Evolutionary conservation across 2,888 invertebrate genomes (phyloP), one percentile per base, ranked within the genome.

Genomic region (Scaptomyza polygonia): DNA sequence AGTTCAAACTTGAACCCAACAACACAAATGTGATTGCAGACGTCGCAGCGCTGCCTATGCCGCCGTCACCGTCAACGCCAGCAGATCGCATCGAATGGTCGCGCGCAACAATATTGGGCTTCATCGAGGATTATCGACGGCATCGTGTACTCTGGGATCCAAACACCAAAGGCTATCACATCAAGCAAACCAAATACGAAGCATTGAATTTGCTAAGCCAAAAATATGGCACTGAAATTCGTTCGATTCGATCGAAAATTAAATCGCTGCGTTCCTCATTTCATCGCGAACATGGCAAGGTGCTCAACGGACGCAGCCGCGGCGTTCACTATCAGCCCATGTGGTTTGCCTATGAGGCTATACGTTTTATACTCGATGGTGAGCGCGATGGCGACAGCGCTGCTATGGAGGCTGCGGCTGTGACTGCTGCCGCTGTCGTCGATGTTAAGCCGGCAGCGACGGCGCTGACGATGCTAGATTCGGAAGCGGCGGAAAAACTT

Each of bases 341-440:
- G 91, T 91, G 91, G 91, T 91, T 91, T 78, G 91, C 91, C 78
- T 91, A 91, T 69, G 91, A 91, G 79, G 90, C 91, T 66, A 91
- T 91, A 72, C 88, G 90, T 7, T 91, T 91, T 53, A 91, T 91
- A 67, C 67, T 91, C 25, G 91, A 91, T 39, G 90, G 90, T 3
- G 91, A 91, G 49, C 77, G 90, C 51, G 54, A 74, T 68, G 61
- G 56, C 67, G 52, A 75, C 71, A 59, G 61, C 67, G 57, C 65
- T 57, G 59, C 55, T 47, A n/a, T 70, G 48, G 55, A 72, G 16
- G 39, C 39, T 66, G 71, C 45, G 34, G 67, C 67, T 29, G 71
- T 52, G 18, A 65, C 34, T 42, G 67, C 49, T 27, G 69, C 47
- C 25, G 71, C 34, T 39, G 68, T 34, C 5, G 63, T 36, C 21